These are phyloP conservation scores for Limnodromus scolopaceus DNA, from an alignment of 2,797 vertebrate species.

Conservation along the genomic window DNA sequence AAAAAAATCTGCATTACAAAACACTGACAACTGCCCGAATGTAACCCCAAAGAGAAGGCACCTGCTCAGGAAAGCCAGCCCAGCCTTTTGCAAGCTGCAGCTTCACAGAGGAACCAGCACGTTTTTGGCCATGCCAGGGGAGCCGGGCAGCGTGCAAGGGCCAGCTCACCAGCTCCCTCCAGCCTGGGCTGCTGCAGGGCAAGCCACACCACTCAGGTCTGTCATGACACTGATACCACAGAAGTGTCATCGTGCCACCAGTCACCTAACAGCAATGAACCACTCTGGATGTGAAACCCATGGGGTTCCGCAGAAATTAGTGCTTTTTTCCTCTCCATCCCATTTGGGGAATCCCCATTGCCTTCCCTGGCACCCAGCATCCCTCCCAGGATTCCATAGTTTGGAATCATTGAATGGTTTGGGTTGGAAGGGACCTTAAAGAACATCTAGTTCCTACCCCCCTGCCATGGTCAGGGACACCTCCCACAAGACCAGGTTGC, in stretches of 20 bases:
- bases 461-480: not conserved
- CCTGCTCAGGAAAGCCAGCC: conserved; percentile 33
- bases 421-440: not conserved
- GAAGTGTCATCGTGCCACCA: not conserved
- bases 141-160: rapidly evolving
- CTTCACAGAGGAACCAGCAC: not conserved
- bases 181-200: not conserved
- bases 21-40: not conserved
- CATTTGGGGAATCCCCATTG: not conserved
- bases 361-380: not conserved
- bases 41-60: conserved; percentile 17
- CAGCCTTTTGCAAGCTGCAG: not conserved
- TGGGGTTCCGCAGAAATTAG: not conserved
- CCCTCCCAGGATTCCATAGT: not conserved
- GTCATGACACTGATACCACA: not conserved
- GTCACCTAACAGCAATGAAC: not conserved
- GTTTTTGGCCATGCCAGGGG: not conserved
- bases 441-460: not conserved
- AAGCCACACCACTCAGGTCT: not conserved
- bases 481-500: not conserved
- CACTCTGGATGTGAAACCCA: not conserved
- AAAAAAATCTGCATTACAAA: conserved; percentile 30
- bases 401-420: not conserved
- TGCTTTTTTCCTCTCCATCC: not conserved
- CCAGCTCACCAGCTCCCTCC: not conserved